These are phyloP conservation scores for Todiramphus saurophagus DNA, from an alignment of 2,113 vertebrate species.

Conservation along the genomic window DNA sequence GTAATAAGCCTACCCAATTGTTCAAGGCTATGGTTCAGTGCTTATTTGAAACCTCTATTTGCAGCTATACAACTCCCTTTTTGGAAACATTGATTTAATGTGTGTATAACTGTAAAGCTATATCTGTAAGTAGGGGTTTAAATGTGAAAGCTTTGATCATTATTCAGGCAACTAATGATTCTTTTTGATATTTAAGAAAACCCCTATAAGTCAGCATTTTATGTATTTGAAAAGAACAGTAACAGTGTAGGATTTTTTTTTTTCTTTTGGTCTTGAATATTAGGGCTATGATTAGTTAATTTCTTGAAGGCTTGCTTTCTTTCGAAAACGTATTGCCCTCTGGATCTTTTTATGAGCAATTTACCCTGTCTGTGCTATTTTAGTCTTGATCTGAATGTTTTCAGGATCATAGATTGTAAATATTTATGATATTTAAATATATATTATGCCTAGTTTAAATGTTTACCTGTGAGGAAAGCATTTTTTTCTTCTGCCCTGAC, in stretches of 20 bases:
- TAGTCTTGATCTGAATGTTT: background rate
- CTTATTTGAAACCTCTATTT: background rate
- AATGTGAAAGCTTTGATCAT: background rate
- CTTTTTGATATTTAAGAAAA: background rate
- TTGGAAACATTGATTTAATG: background rate
- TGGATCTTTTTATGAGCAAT: background rate
- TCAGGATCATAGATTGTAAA: background rate
- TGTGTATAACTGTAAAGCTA: background rate
- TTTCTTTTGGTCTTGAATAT: background rate
- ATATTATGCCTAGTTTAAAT: background rate
- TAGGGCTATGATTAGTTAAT: background rate
- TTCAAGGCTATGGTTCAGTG: background rate
- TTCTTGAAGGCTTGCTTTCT: background rate
- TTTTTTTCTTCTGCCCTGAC: background rate
- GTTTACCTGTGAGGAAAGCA: background rate
- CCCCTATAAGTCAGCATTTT: background rate
- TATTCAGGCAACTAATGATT: background rate
- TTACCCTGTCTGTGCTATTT: background rate
- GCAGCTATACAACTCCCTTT: background rate
- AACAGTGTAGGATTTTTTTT: background rate
- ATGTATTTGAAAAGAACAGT: background rate
- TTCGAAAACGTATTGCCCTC: background rate
- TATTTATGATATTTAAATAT: background rate
- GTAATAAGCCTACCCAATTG: background rate
- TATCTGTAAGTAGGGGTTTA: background rate